These are phyloP conservation scores for Virgularia gustaviana DNA, from an alignment of 92 coral and sea anemone genomes.

Conservation along the genomic window DNA sequence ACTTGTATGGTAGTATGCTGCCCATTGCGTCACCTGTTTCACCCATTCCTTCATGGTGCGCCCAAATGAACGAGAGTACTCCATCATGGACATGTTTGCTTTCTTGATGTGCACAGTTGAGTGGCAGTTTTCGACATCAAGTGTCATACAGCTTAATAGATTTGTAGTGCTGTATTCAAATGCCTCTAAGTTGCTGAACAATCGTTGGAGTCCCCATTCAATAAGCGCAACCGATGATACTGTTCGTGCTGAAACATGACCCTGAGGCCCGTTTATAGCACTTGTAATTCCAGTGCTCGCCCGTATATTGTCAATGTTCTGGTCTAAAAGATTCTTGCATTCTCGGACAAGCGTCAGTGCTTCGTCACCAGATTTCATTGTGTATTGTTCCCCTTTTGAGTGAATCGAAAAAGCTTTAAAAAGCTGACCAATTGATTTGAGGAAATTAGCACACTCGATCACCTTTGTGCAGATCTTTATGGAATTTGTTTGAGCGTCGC, in stretches of 20 bases:
- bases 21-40: slow-evolving; percentile 54
- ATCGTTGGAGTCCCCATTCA: slow-evolving; percentile 46
- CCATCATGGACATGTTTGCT: slow-evolving; percentile 59
- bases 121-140: slow-evolving; percentile 63
- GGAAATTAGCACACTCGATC: slow-evolving; percentile 33
- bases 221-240: slow-evolving; percentile 53
- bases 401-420: slow-evolving; percentile 63
- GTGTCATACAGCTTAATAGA: slow-evolving; percentile 61
- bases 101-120: slow-evolving; percentile 55
- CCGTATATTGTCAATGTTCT: slow-evolving; percentile 44
- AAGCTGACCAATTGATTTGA: slow-evolving; percentile 50
- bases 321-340: slow-evolving; percentile 52
- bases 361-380: slow-evolving; percentile 48
- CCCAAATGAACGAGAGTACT: slow-evolving; percentile 55
- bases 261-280: slow-evolving; percentile 56
- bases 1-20: slow-evolving; percentile 57
- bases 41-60: slow-evolving; percentile 54
- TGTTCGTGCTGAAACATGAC: slow-evolving; percentile 57
- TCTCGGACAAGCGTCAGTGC: slow-evolving; percentile 49
- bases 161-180: slow-evolving; percentile 26
- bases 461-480: slow-evolving; percentile 54
- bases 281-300: slow-evolving; percentile 48
- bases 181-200: slow-evolving; percentile 36
- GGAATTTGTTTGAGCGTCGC: slow-evolving; percentile 52
- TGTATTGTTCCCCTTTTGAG: slow-evolving; percentile 47